These are phyloP conservation scores for Enteromius mattozi DNA, from an alignment of 2,797 vertebrate genomes.

Conservation along the genomic window DNA sequence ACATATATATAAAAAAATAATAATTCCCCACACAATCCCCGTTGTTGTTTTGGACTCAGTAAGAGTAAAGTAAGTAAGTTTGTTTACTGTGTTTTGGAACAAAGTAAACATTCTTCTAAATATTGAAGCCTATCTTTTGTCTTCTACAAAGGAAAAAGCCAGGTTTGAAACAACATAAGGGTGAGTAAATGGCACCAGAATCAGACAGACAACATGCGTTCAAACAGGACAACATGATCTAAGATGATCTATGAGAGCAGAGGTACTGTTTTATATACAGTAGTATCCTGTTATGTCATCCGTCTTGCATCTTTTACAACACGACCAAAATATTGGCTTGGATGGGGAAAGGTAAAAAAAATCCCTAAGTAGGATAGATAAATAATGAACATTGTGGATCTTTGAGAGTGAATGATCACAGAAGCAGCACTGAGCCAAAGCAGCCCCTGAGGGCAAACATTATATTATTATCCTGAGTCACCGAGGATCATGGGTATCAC, in stretches of 20 bases:
- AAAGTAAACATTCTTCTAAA: background rate
- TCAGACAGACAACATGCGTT: background rate
- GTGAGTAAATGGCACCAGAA: background rate
- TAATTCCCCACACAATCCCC: too few species aligned
- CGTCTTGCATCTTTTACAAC: background rate
- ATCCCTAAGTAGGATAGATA: background rate
- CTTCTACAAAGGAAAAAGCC: background rate
- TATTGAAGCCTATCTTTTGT: background rate
- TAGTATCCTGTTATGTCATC: background rate
- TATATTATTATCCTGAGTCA: conserved; percentile 38
- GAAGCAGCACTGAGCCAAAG: conserved; percentile 39
- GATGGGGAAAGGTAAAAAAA: background rate
- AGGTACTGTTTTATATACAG: background rate
- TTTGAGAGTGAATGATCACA: conserved; percentile 37
- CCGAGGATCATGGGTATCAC: conserved; percentile 34
- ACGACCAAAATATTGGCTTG: background rate
- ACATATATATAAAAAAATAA: too few species aligned
- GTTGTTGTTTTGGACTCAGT: background rate
- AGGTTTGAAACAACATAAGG: background rate
- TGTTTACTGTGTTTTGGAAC: too few species aligned
- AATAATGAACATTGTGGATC: conserved; percentile 20
- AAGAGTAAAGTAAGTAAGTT: too few species aligned
- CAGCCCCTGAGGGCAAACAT: conserved; percentile 44
- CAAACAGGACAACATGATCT: background rate
- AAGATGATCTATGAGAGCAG: background rate